These are phyloP conservation scores for Spongilla lacustris DNA, from an alignment of 37 sponge, comb jelly and placozoan genomes.

Conservation along the genomic window DNA sequence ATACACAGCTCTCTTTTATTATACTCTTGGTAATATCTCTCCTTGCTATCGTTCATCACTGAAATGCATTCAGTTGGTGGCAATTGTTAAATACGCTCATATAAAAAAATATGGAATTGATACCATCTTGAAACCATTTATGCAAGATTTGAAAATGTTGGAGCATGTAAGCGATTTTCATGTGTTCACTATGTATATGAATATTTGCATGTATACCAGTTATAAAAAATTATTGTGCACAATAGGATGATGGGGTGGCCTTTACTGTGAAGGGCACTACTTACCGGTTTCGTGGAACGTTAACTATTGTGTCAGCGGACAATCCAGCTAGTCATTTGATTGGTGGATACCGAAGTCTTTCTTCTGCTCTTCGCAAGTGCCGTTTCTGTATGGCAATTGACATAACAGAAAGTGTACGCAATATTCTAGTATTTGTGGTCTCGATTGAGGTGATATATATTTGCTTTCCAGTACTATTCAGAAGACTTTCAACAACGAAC, in stretches of 20 bases:
- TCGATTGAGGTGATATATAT: background rate
- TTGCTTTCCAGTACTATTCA: conserved; percentile 18
- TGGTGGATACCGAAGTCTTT: conserved; percentile 27
- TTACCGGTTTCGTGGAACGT: conserved; percentile 14
- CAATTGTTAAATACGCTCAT: conserved; percentile 8
- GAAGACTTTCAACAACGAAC: conserved; percentile 39
- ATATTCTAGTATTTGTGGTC: background rate
- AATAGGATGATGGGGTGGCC: background rate
- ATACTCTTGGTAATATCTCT: conserved; percentile 43
- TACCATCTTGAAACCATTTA: conserved; percentile 12
- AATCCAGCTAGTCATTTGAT: conserved; percentile 30
- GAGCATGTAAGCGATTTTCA: background rate
- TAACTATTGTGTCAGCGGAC: conserved; percentile 27
- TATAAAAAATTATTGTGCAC: background rate
- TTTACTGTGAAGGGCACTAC: conserved; percentile 6
- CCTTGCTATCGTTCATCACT: conserved; percentile 27
- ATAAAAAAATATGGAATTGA: conserved; percentile 25
- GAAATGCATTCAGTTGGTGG: conserved; percentile 32
- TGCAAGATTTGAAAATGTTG: conserved; percentile 25
- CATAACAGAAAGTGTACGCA: background rate
- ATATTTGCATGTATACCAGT: no score
- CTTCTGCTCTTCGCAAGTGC: conserved; percentile 34
- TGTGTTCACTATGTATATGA: background rate
- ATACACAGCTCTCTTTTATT: conserved; percentile 34
- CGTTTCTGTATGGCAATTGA: conserved; percentile 45